phyloP scores from a whole-genome alignment of 2,888 invertebrate species.

The Uloborus plumipes region DNA sequence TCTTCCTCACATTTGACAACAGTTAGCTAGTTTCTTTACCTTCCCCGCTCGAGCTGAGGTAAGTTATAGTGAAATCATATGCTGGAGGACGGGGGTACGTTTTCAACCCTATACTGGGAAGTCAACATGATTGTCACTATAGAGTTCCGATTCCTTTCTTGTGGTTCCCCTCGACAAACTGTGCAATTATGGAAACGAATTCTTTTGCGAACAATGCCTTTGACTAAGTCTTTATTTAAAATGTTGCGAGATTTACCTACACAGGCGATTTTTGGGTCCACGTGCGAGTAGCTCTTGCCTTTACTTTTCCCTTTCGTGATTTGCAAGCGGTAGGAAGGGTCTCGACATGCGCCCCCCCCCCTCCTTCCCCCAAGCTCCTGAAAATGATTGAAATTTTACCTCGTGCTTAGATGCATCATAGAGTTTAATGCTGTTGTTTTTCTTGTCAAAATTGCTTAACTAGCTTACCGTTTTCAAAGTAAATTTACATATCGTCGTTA shows the following conservation, averaged over 20 bases:
- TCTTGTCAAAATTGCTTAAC: too few species aligned
- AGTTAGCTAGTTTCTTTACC: background rate
- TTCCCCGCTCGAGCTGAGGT: too few species aligned
- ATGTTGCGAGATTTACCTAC: constrained; percentile 20
- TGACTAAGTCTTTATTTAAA: constrained; percentile 31
- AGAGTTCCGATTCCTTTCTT: constrained; percentile 10
- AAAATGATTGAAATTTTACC: too few species aligned
- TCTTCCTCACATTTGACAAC: constrained; percentile 16
- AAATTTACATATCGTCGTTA: too few species aligned
- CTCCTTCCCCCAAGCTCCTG: too few species aligned
- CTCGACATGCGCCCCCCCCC: too few species aligned
- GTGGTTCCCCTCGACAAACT: constrained; percentile 35
- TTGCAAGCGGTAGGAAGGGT: constrained; percentile 17
- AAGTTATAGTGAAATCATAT: too few species aligned
- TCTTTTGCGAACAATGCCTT: constrained; percentile 26
- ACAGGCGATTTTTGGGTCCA: background rate
- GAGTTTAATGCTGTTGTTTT: too few species aligned
- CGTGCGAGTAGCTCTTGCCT: background rate
- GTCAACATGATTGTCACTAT: constrained; percentile 20
- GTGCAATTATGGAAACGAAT: constrained; percentile 54
- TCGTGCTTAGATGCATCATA: too few species aligned
- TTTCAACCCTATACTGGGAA: background rate
- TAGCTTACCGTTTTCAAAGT: too few species aligned
- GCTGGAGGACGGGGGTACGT: background rate
- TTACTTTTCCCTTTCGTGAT: background rate